phyloP scores from a whole-genome alignment of 2,888 invertebrate genomes.

The Anorthoa munda region DNA sequence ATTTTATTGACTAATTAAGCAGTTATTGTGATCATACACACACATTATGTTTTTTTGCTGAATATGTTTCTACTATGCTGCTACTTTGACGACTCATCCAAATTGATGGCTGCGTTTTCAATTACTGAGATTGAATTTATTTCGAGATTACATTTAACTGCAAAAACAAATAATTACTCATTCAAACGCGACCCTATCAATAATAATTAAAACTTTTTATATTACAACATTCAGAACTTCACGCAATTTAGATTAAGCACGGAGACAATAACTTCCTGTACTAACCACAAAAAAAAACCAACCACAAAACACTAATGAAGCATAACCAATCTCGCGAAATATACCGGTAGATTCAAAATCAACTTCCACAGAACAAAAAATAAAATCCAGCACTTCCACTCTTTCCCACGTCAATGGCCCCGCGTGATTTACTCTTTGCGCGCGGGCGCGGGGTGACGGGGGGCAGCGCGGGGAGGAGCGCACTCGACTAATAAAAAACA shows the following conservation, averaged over 20 bases:
- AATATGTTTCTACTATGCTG: too few relatives aligned
- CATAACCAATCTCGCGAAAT: constrained; percentile 2
- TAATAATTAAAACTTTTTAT: too few relatives aligned
- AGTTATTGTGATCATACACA: too few relatives aligned
- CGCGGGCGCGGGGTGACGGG: constrained; percentile 64
- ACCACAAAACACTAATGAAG: constrained; percentile 5
- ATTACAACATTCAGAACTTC: not conserved
- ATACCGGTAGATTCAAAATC: constrained; percentile 18
- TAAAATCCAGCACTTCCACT: constrained; percentile 67
- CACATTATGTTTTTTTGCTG: too few relatives aligned
- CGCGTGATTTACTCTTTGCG: constrained; percentile 87
- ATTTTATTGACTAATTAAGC: too few relatives aligned
- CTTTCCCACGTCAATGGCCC: constrained; percentile 67
- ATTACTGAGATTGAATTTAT: too few relatives aligned
- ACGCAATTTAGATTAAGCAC: not conserved
- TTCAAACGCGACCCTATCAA: too few relatives aligned
- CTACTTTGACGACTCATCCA: too few relatives aligned
- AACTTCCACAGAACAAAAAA: constrained; percentile 22
- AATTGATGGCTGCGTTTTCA: too few relatives aligned
- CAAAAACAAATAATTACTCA: too few relatives aligned
- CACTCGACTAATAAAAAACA: constrained; percentile 91
- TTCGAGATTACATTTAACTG: too few relatives aligned
- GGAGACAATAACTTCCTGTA: not conserved
- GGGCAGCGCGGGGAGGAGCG: constrained; percentile 69
- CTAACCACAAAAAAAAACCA: not conserved